Conservation (phyloP, 2,113 vertebrate genomes). For the Melanerpes formicivorus region DNA sequence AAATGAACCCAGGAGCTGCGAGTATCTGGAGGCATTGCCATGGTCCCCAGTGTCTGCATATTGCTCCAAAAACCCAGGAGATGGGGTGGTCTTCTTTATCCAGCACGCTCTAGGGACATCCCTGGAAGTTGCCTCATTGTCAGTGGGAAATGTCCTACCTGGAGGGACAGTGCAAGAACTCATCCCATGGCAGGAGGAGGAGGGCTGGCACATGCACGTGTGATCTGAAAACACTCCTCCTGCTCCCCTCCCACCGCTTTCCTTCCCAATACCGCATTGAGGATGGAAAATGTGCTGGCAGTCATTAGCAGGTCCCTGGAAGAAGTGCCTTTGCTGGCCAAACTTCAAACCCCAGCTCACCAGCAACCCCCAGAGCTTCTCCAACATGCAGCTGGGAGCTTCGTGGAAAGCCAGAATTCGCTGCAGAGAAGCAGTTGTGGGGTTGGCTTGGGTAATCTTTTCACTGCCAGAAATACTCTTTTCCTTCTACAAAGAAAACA, state of each 20-base stretch:
- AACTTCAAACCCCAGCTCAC: background rate
- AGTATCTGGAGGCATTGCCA: background rate
- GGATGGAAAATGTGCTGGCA: background rate
- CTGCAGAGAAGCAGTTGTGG: background rate
- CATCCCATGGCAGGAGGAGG: background rate
- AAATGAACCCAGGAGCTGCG: background rate
- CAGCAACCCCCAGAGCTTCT: background rate
- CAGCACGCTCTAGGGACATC: background rate
- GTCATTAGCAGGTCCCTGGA: background rate
- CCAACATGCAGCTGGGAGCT: fast-evolving
- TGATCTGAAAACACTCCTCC: background rate
- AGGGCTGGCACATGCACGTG: background rate
- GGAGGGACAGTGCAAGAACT: background rate
- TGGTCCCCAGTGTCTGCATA: background rate
- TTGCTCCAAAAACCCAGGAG: background rate
- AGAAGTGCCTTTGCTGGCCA: background rate
- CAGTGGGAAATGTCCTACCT: fast-evolving
- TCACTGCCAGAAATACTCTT: background rate
- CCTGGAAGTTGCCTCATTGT: background rate
- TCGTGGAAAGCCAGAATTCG: background rate
- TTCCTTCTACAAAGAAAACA: background rate
- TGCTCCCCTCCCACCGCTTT: background rate
- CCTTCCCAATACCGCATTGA: background rate
- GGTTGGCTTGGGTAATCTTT: background rate
- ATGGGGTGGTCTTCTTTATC: background rate